Evolutionary conservation across 1,140 invertebrate species (phyloP).

Genomic region (Trissolcus basalis): DNA sequence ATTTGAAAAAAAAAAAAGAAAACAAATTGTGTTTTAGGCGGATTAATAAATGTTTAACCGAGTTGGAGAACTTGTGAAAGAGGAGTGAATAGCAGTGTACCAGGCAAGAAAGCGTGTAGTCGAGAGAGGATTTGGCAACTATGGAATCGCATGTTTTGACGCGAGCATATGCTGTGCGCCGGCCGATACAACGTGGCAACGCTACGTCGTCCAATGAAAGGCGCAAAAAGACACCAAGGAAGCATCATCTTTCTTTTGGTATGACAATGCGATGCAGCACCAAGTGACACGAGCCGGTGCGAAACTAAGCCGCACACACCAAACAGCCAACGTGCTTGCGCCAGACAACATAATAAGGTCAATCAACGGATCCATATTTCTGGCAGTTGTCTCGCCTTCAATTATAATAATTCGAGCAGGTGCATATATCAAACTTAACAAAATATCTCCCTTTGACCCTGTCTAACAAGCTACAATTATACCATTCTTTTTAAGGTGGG

Average conservation of each 20-base stretch:
- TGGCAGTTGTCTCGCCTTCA: conserved; percentile 52
- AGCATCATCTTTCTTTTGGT: conserved; percentile 40
- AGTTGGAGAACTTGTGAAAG: conserved; percentile 1
- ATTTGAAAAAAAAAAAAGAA: no score
- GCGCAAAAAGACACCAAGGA: conserved; percentile 40
- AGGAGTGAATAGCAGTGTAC: conserved; percentile 1
- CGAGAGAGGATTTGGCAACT: conserved; percentile 19
- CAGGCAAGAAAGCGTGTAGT: conserved; percentile 1
- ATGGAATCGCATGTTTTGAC: conserved; percentile 26
- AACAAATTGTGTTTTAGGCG: no score
- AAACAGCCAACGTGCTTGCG: conserved; percentile 38
- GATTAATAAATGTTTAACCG: no score
- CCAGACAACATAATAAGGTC: conserved; percentile 64
- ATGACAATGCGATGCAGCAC: conserved; percentile 25
- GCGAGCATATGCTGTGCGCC: conserved; percentile 10
- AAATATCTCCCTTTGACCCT: conserved; percentile 4
- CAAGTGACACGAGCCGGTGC: conserved; percentile 9
- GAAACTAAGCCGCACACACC: conserved; percentile 19
- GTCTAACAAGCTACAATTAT: no score
- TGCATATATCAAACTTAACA: conserved; percentile 1
- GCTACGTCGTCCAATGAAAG: conserved; percentile 31
- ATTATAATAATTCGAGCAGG: conserved; percentile 18
- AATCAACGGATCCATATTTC: conserved; percentile 66
- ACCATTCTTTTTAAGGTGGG: no score
- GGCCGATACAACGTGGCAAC: conserved; percentile 25